Evolutionary conservation across 2,113 vertebrate genomes (phyloP).

Genomic region (Chlorodrepanis virens): DNA sequence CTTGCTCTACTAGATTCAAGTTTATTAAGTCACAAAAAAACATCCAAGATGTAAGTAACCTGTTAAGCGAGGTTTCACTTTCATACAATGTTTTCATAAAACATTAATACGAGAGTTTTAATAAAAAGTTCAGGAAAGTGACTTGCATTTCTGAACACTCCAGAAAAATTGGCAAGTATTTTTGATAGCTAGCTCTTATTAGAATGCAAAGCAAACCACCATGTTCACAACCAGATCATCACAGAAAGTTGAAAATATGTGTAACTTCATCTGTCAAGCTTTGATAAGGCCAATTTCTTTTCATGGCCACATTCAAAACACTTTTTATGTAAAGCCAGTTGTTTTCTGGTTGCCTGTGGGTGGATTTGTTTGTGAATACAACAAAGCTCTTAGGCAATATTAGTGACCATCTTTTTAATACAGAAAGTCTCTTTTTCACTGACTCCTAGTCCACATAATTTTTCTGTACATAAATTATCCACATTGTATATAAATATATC

Average conservation of each 20-base stretch:
- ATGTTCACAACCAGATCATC: neutral
- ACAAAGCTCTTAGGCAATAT: neutral
- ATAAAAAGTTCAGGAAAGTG: neutral
- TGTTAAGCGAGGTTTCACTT: neutral
- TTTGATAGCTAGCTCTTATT: neutral
- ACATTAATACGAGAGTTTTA: neutral
- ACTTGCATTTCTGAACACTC: neutral
- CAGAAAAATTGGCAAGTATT: neutral
- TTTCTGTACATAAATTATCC: neutral
- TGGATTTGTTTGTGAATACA: neutral
- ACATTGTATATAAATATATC: neutral
- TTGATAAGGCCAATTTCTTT: neutral
- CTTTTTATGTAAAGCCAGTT: neutral
- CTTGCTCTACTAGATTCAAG: neutral
- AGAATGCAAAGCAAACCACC: neutral
- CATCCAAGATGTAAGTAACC: neutral
- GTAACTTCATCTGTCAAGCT: neutral
- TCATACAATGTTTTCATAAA: neutral
- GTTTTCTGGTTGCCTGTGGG: neutral
- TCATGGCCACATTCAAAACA: neutral
- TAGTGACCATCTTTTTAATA: neutral
- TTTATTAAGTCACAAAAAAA: neutral
- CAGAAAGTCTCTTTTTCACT: neutral
- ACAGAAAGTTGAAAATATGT: neutral
- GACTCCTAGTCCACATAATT: neutral